Conservation (phyloP, 1,140 invertebrate species). For the Euwallacea fornicatus region DNA sequence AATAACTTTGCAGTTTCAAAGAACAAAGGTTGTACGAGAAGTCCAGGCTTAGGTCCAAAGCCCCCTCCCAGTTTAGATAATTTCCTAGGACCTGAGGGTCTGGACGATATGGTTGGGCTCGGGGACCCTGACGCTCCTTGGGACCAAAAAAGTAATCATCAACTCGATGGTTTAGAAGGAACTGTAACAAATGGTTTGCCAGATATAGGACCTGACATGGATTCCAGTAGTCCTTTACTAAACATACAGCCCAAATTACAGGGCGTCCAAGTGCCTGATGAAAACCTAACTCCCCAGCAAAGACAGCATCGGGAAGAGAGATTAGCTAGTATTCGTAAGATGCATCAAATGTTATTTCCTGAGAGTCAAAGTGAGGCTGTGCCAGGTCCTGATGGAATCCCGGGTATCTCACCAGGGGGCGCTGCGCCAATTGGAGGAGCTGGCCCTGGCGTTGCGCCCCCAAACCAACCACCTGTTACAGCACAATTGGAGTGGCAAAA, state of each 20-base stretch:
- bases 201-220: constrained; percentile 51
- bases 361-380: constrained; percentile 63
- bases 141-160: constrained; percentile 53
- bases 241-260: constrained; percentile 64
- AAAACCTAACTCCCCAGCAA: constrained; percentile 95
- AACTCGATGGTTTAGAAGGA: constrained; percentile 50
- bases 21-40: constrained; percentile 65
- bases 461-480: constrained; percentile 52
- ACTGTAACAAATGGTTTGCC: constrained; percentile 51
- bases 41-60: constrained; percentile 49
- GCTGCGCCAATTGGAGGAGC: constrained; percentile 12
- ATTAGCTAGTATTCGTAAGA: constrained; percentile 86
- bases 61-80: constrained; percentile 52
- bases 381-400: constrained; percentile 42
- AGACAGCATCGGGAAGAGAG: constrained; percentile 90
- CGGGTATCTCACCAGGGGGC: constrained; percentile 46
- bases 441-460: constrained; percentile 43
- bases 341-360: constrained; percentile 89
- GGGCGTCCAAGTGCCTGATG: constrained; percentile 91
- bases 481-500: constrained; percentile 86
- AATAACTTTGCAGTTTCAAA: constrained; percentile 78
- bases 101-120: constrained; percentile 58
- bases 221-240: constrained; percentile 57
- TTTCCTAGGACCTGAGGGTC: constrained; percentile 57
- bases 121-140: constrained; percentile 51